phyloP scores from a whole-genome alignment of 2,113 vertebrate species.

The Pelecanus crispus region DNA sequence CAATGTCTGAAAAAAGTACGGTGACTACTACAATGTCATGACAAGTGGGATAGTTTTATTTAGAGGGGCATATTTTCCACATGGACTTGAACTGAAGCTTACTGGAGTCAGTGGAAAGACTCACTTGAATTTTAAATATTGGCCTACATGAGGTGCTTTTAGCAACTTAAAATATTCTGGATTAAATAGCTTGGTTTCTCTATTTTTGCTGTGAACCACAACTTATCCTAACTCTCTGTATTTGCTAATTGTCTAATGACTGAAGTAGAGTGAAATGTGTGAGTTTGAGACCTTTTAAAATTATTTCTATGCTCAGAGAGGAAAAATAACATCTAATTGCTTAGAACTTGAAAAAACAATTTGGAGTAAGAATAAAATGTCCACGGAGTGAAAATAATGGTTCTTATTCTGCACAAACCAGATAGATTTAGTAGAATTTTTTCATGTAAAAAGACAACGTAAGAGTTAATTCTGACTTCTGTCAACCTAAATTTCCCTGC shows the following conservation, averaged over 20 bases:
- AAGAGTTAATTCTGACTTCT: neutral
- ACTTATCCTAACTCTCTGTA: neutral
- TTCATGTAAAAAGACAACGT: neutral
- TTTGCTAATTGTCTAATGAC: neutral
- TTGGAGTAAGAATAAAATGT: neutral
- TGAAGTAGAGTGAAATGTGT: neutral
- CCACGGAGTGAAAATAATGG: neutral
- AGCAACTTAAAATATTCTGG: neutral
- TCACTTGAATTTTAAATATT: neutral
- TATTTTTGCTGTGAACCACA: neutral
- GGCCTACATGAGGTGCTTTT: rapidly evolving
- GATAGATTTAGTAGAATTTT: neutral
- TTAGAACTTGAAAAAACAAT: neutral
- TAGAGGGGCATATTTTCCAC: constrained; percentile 33
- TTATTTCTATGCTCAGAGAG: neutral
- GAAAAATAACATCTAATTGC: neutral
- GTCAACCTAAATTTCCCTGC: neutral
- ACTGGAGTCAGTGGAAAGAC: neutral
- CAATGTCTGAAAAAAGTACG: constrained; percentile 33
- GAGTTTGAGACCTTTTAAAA: neutral
- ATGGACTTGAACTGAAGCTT: neutral
- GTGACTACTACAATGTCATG: constrained; percentile 24
- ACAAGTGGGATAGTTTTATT: constrained; percentile 29
- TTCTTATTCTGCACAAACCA: neutral
- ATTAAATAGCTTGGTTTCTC: neutral